Evolutionary conservation across 2,113 vertebrate species (phyloP).

Genomic region (Hyaena hyaena): DNA sequence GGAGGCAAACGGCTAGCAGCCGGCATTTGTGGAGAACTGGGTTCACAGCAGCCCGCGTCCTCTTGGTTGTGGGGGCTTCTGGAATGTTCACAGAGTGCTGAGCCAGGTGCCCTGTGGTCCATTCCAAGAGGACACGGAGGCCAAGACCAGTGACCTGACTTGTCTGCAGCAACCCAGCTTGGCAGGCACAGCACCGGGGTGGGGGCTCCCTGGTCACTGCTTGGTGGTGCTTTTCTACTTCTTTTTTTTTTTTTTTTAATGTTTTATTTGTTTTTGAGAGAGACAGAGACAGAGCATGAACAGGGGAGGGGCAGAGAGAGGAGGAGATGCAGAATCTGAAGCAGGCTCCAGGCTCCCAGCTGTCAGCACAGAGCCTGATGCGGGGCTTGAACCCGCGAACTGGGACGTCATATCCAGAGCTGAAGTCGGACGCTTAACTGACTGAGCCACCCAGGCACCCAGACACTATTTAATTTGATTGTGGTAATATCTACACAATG

Average conservation of each 20-base stretch:
- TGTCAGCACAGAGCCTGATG: too few relatives aligned
- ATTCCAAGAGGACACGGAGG: not conserved
- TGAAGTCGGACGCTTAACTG: too few relatives aligned
- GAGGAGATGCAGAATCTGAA: too few relatives aligned
- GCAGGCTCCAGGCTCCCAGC: too few relatives aligned
- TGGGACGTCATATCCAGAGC: too few relatives aligned
- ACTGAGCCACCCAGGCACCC: too few relatives aligned
- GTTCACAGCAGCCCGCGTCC: not conserved
- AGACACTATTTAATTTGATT: not conserved
- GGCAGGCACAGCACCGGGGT: not conserved
- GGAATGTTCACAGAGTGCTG: not conserved
- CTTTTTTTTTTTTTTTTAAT: not conserved
- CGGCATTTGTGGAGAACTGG: fast-evolving
- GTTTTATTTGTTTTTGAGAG: too few relatives aligned
- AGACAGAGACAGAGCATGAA: too few relatives aligned
- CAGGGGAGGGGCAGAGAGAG: too few relatives aligned
- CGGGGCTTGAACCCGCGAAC: too few relatives aligned
- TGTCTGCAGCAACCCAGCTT: not conserved
- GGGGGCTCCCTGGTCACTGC: not conserved
- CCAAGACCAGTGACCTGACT: not conserved
- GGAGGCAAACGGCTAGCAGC: not conserved
- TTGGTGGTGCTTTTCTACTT: not conserved
- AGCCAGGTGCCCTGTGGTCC: too few relatives aligned
- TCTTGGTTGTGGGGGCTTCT: fast-evolving
- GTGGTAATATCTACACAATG: not conserved